These are phyloP conservation scores for Caracal caracal DNA, from an alignment of 2,113 vertebrate species.

Conservation along the genomic window DNA sequence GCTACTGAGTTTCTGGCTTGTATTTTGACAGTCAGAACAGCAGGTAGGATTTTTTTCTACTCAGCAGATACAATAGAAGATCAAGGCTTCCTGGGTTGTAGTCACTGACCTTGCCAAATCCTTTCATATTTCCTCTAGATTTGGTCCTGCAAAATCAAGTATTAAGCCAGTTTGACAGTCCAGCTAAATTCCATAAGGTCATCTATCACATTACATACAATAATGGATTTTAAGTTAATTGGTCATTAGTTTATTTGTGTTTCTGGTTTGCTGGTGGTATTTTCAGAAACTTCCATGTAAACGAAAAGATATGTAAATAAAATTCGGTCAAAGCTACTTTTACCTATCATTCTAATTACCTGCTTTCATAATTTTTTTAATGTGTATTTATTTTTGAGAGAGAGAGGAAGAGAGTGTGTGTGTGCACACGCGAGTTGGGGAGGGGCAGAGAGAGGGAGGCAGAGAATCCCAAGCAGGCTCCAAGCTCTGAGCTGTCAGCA, in stretches of 20 bases:
- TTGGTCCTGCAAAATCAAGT: constrained; percentile 34
- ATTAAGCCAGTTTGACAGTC: constrained; percentile 42
- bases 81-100: background rate
- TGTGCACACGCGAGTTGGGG: no score
- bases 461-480: no score
- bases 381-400: no score
- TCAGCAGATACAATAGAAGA: background rate
- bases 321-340: background rate
- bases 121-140: constrained; percentile 14
- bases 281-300: constrained; percentile 21
- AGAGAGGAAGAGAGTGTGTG: no score
- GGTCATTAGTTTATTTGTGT: constrained; percentile 32
- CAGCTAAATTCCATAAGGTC: constrained; percentile 37
- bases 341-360: background rate
- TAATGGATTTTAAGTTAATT: constrained; percentile 53
- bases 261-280: constrained; percentile 10
- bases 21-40: background rate
- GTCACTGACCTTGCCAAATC: constrained; percentile 55
- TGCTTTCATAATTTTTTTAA: background rate
- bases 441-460: no score
- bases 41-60: background rate
- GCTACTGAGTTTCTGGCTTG: constrained; percentile 5
- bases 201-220: background rate
- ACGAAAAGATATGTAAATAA: constrained; percentile 3
- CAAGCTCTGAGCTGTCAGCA: no score